Evolutionary conservation across 2,888 invertebrate species (phyloP).

Genomic region (Diaperis boleti): DNA sequence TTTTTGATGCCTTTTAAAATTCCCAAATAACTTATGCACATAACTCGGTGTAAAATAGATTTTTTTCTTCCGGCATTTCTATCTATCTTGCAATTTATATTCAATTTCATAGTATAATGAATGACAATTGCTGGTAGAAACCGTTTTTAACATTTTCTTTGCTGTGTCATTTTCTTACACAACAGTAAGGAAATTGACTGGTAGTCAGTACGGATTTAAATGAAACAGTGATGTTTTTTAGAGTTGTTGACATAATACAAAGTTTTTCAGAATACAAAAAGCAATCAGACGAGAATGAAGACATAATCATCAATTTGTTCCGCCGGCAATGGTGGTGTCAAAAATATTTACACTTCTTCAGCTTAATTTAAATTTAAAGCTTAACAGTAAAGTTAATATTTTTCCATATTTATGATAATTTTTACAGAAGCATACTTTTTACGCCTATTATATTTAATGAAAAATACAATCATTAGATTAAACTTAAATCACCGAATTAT

Average conservation of each 20-base stretch:
- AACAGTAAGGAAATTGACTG: constrained; percentile 34
- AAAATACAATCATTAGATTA: no score
- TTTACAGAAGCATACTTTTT: no score
- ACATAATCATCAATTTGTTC: no score
- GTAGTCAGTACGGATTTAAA: constrained; percentile 26
- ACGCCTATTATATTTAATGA: no score
- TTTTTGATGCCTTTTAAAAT: background rate
- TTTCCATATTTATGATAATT: no score
- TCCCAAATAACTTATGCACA: background rate
- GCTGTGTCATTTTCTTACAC: constrained; percentile 37
- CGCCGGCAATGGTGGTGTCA: no score
- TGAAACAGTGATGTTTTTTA: constrained; percentile 35
- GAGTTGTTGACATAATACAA: constrained; percentile 18
- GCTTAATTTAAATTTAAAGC: no score
- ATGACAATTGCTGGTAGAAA: constrained; percentile 23
- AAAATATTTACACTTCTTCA: no score
- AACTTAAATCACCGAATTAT: no score
- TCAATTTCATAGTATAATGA: constrained; percentile 38
- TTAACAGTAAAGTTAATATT: no score
- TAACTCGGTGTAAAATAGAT: background rate
- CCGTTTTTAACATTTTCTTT: constrained; percentile 28
- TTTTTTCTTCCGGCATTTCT: constrained; percentile 37
- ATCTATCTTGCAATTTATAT: constrained; percentile 18
- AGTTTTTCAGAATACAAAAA: no score
- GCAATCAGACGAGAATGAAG: no score